Percentiles rank a stretch among this genome's conserved stretches.
Evolutionary conservation across 2,888 invertebrate genomes (phyloP).

Genomic region (Rhogogaster chlorosoma): DNA sequence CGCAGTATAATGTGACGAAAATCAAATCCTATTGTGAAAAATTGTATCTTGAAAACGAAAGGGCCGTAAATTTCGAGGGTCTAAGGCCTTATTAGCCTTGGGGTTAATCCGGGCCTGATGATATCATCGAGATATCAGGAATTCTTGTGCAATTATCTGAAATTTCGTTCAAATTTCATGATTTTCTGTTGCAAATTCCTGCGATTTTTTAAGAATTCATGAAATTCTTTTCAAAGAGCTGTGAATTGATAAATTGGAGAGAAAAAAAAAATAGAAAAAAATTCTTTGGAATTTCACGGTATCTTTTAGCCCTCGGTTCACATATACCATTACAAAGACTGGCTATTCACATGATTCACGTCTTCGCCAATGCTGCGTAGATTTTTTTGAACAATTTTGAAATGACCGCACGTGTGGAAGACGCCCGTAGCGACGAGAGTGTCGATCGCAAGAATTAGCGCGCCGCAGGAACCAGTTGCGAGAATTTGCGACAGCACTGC

Average conservation of each 20-base stretch:
- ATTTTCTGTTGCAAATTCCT: background rate
- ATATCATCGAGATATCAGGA: background rate
- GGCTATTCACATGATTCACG: background rate
- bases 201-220: background rate
- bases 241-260: too few species aligned
- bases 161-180: background rate
- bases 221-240: too few species aligned
- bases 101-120: too few species aligned
- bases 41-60: too few species aligned
- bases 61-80: too few species aligned
- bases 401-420: conserved; percentile 68
- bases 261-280: too few species aligned
- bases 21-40: too few species aligned
- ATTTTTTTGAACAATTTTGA: conserved; percentile 62
- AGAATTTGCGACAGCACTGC: conserved; percentile 64
- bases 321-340: background rate
- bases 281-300: background rate
- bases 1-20: too few species aligned
- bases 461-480: conserved; percentile 64
- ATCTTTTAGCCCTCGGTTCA: background rate
- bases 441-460: conserved; percentile 67
- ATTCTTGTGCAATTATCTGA: background rate
- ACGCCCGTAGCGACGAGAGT: conserved; percentile 67
- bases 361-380: conserved; percentile 49
- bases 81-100: too few species aligned